Evolutionary conservation across 2,888 invertebrate genomes (phyloP).

Genomic region (Pegoplata infirma): DNA sequence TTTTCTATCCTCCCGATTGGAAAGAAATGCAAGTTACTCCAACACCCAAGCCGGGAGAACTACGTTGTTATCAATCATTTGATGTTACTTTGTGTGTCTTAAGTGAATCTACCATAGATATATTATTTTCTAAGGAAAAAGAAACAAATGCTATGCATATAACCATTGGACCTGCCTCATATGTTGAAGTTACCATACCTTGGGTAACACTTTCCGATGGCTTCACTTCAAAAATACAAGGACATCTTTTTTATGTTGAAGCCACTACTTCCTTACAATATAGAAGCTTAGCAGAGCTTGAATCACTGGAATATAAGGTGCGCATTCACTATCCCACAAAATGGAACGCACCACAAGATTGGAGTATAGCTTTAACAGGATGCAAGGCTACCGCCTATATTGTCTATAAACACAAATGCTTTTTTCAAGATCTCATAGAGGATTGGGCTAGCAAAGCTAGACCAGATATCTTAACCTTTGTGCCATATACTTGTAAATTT

Average conservation of each 20-base stretch:
- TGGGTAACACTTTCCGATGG: conserved; percentile 94
- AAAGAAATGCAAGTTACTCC: conserved; percentile 88
- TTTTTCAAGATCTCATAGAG: conserved; percentile 96
- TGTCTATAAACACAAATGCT: conserved; percentile 96
- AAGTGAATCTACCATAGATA: conserved; percentile 96
- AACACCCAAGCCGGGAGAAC: conserved; percentile 91
- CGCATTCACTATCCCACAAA: conserved; percentile 89
- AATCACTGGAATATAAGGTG: conserved; percentile 95
- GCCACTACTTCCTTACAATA: conserved; percentile 97
- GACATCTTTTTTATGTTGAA: conserved; percentile 95
- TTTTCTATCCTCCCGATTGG: conserved; percentile 96
- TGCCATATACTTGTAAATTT: conserved; percentile 98
- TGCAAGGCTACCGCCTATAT: conserved; percentile 96
- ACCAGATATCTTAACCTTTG: conserved; percentile 95
- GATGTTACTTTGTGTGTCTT: conserved; percentile 94
- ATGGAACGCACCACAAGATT: conserved; percentile 98
- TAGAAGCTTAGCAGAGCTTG: conserved; percentile 94
- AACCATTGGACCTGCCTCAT: conserved; percentile 96
- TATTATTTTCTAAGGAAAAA: conserved; percentile 93
- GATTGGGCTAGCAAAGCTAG: conserved; percentile 97
- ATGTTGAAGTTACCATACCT: conserved; percentile 96
- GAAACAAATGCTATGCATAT: conserved; percentile 98
- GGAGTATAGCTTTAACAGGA: conserved; percentile 93
- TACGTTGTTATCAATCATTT: conserved; percentile 92
- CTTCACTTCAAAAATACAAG: conserved; percentile 93